Evolutionary conservation across 2,888 invertebrate species (phyloP), one percentile per base, ranked within the genome.

Genomic region (Lasioglossum zephyrum): DNA sequence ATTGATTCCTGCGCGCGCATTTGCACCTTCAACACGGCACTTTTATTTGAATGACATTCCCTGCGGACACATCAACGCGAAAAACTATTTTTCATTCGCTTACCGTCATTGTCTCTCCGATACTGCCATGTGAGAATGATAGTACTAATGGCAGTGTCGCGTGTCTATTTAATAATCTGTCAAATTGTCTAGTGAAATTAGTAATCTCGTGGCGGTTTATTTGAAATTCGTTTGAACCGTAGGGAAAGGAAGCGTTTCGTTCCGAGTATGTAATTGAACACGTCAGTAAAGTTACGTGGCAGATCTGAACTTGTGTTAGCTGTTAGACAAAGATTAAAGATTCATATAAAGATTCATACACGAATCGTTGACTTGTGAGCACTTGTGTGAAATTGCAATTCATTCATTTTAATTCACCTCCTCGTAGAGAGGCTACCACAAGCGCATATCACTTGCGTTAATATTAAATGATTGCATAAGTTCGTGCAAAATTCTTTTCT

Each of bases 1-100:
- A 66, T 79, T 73, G 44, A 31, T n/a, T 74, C 44, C 82, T 86
- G 87, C 87, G 87, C 87, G 86, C 81, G 86, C 86, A 87, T 84
- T 84, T 84, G 74, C 44, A 74, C 39, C 41, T 70, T 70, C n/a
- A 13, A 1, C 22, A 41, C 22, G 4, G n/a, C 41, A 70, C 22
- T 70, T 70, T 70, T n/a, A 70, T 41, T 70, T 41, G 39, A 41
- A 70, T n/a, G 39, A 41, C 70, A 70, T 70, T 70, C n/a, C 11
- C n/a, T 41, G 22, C 4, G 13, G 2, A n/a, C n/a, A 70, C 39
- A n/a, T 5, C n/a, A n/a, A n/a, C 41, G 13, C 13, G 39, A 13
- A 41, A 70, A 41, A 41, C 5, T 5, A 70, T 70, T n/a, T n/a
- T 70, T 41, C 41, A 69, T 69, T 9, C 22, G 41, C n/a, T 36